Percentiles rank a stretch among this genome's conserved stretches.
Conservation (phyloP, 1,140 invertebrate species). For the Panulirus ornatus region DNA sequence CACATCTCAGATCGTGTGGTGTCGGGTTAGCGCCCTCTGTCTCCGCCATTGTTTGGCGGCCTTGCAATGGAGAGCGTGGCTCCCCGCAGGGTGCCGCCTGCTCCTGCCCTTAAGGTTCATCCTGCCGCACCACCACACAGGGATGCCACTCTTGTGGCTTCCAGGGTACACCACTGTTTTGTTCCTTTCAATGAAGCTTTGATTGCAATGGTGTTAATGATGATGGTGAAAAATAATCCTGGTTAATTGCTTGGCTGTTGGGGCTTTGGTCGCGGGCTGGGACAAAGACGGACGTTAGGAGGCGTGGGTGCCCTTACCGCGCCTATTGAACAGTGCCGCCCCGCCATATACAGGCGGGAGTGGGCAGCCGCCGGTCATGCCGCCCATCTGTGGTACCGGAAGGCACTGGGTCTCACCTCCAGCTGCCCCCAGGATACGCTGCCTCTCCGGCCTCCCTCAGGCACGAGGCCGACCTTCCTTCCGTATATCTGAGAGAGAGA, state of each 20-base stretch:
- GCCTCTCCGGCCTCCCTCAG: background rate
- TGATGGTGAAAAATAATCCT: constrained; percentile 66
- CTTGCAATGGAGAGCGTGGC: constrained; percentile 46
- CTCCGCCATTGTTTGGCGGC: constrained; percentile 38
- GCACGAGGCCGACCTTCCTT: background rate
- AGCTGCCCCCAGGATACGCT: background rate
- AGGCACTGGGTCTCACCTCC: background rate
- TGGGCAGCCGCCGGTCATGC: background rate
- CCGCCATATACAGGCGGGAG: background rate
- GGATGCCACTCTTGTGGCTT: constrained; percentile 21
- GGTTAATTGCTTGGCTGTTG: constrained; percentile 69
- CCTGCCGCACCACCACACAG: background rate
- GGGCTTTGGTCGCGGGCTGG: constrained; percentile 39
- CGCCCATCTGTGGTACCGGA: background rate
- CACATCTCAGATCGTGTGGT: constrained; percentile 62
- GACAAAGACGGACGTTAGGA: constrained; percentile 43
- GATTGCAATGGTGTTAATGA: constrained; percentile 73
- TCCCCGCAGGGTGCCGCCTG: constrained; percentile 5
- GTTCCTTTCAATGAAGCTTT: constrained; percentile 51
- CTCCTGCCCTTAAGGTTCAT: background rate
- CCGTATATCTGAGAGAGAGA: background rate
- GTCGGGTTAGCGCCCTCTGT: constrained; percentile 65
- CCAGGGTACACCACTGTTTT: background rate
- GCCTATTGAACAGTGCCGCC: constrained; percentile 52
- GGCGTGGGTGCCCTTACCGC: constrained; percentile 12